These are phyloP conservation scores for Ctena decussata DNA, from an alignment of 2,888 invertebrate genomes.

Conservation along the genomic window DNA sequence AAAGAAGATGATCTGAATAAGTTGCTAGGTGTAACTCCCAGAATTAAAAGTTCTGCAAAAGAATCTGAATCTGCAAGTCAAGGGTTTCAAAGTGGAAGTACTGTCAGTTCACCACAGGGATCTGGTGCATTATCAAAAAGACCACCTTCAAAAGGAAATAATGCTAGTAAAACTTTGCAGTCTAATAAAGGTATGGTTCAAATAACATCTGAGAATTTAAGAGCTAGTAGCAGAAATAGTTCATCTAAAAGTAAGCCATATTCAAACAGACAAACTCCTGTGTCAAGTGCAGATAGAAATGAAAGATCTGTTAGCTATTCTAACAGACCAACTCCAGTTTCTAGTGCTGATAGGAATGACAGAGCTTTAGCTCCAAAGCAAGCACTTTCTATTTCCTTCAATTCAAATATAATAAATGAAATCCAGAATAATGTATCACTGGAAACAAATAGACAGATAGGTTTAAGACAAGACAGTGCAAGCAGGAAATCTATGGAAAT, in stretches of 20 bases:
- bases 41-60: conserved; percentile 30
- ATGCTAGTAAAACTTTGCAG: conserved; percentile 3
- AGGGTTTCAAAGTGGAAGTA: neutral
- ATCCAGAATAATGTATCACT: neutral
- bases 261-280: neutral
- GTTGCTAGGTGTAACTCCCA: conserved; percentile 67
- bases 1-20: conserved; percentile 72
- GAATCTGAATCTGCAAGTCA: neutral
- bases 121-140: conserved; percentile 33
- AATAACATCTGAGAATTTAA: neutral
- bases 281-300: neutral
- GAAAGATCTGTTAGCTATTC: neutral
- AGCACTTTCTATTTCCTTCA: neutral
- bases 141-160: conserved; percentile 32
- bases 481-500: neutral
- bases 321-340: neutral
- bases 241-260: neutral
- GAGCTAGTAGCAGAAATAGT: neutral
- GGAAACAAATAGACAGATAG: neutral
- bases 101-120: conserved; percentile 16
- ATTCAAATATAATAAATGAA: neutral
- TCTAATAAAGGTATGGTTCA: conserved; percentile 2
- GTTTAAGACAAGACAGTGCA: neutral
- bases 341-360: neutral
- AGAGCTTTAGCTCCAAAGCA: neutral